These are phyloP conservation scores for Athene noctua DNA, from an alignment of 2,113 vertebrate species.

Conservation along the genomic window DNA sequence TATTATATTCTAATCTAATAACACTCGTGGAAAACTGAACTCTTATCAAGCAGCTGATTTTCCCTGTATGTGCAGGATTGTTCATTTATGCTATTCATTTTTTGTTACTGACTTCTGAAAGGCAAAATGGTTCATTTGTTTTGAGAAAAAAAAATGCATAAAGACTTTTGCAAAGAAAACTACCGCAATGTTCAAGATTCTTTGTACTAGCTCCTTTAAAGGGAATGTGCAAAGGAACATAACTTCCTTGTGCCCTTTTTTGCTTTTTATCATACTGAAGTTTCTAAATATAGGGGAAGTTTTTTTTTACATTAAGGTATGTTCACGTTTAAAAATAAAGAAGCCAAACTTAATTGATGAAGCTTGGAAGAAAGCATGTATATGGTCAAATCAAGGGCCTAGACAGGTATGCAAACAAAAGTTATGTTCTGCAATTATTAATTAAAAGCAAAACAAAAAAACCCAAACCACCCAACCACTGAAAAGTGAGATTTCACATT, in stretches of 20 bases:
- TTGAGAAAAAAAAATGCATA: not conserved
- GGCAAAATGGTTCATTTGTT: not conserved
- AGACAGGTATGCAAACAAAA: not conserved
- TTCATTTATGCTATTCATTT: not conserved
- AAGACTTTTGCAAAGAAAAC: not conserved
- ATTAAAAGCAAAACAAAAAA: not conserved
- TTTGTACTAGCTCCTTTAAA: not conserved
- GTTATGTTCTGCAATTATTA: not conserved
- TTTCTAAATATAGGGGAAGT: not conserved
- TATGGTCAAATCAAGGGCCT: not conserved
- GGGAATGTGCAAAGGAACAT: not conserved
- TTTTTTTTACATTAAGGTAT: not conserved
- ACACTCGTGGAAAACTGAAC: not conserved
- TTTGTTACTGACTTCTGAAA: not conserved
- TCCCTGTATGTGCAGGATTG: rapidly evolving
- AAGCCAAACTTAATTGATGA: not conserved
- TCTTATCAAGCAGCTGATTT: not conserved
- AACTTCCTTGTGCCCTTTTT: not conserved
- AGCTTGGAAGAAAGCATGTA: not conserved
- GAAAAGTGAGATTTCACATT: not conserved
- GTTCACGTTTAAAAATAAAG: not conserved
- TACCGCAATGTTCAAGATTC: not conserved
- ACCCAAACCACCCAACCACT: not conserved
- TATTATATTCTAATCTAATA: not conserved
- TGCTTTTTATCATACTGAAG: not conserved